These are phyloP conservation scores for Ormia ochracea DNA, from an alignment of 2,888 invertebrate species.

Conservation along the genomic window DNA sequence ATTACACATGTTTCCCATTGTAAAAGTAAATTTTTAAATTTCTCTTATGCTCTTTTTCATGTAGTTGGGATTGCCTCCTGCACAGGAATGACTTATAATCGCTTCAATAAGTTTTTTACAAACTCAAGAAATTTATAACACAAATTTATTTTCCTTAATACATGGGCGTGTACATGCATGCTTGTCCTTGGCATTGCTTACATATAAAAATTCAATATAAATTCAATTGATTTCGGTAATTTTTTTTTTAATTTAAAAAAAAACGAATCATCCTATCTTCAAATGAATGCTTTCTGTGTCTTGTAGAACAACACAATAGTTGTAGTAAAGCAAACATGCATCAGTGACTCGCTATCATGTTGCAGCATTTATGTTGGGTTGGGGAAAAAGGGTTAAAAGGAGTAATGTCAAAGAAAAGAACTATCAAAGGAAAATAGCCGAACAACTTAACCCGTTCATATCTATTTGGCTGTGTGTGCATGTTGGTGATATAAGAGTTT, in stretches of 20 bases:
- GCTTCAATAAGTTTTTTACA: conserved; percentile 46
- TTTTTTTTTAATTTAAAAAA: background rate
- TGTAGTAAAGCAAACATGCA: conserved; percentile 47
- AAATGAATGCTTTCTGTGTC: conserved; percentile 39
- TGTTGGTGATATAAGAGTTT: conserved; percentile 22
- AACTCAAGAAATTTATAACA: conserved; percentile 21
- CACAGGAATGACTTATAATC: conserved; percentile 52
- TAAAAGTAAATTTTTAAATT: conserved; percentile 45
- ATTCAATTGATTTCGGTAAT: conserved; percentile 58
- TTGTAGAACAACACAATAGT: conserved; percentile 44
- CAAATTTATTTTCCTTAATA: conserved; percentile 2
- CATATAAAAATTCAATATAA: conserved; percentile 57
- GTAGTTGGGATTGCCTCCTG: conserved; percentile 37
- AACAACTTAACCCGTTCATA: conserved; percentile 51
- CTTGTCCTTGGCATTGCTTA: conserved; percentile 59
- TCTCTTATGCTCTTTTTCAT: conserved; percentile 18
- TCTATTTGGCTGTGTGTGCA: background rate
- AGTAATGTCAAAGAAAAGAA: conserved; percentile 24
- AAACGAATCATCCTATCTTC: background rate
- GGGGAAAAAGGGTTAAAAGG: conserved; percentile 23
- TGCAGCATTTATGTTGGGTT: conserved; percentile 6
- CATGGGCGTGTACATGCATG: background rate
- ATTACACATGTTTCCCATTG: conserved; percentile 61
- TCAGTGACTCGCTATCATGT: conserved; percentile 34
- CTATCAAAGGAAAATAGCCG: conserved; percentile 43